Evolutionary conservation across 2,797 vertebrate genomes (phyloP), one percentile per base, ranked within the genome.

Genomic region (Harpagifer antarcticus): DNA sequence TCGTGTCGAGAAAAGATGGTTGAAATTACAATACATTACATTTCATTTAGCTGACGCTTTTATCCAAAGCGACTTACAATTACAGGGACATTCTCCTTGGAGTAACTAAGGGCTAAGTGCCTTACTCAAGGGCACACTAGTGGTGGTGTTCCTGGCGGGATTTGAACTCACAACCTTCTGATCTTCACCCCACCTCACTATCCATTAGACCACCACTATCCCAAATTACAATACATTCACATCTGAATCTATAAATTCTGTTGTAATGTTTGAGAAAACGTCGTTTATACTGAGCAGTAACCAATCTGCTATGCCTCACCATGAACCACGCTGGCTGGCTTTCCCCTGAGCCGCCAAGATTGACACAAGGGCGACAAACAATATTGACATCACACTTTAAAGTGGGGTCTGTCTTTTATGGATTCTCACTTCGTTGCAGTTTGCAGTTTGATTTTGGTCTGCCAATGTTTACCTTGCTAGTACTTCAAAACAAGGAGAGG

Each of bases 311-410:
- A n/a, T 57, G 60, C 17, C 31, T 76, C 66, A 79, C 57, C 77
- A 65, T 65, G 53, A 73, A 44, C 43, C 54, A 69, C 43, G 45
- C 55, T 68, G 50, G 17, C 53, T 49, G 62, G 64, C 68, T 81
- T 71, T 71, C 33, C 53, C 58, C 33, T 43, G 50, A 75, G 67
- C 70, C 50, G 67, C 48, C 48, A 44, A 63, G 72, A 80, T 11
- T 69, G 68, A 76, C 67, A 83, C 57, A 53, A 81, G 57, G 42
- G 68, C 7, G 7, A 68, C 55, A 66, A 82, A 79, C 74, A 68
- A 67, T 43, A 43, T 11, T 45, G 68, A 74, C 59, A 61, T 45
- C 8, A 37, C 76, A 17, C 83, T 86, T 86, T 71, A 82, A 27
- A 74, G 33, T 55, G 27, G 27, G 23, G 23, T 19, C 16, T 58